Evolutionary conservation across 2,888 invertebrate species (phyloP), one percentile per base, ranked within the genome.

Genomic region (Apomyelois bistriatella): DNA sequence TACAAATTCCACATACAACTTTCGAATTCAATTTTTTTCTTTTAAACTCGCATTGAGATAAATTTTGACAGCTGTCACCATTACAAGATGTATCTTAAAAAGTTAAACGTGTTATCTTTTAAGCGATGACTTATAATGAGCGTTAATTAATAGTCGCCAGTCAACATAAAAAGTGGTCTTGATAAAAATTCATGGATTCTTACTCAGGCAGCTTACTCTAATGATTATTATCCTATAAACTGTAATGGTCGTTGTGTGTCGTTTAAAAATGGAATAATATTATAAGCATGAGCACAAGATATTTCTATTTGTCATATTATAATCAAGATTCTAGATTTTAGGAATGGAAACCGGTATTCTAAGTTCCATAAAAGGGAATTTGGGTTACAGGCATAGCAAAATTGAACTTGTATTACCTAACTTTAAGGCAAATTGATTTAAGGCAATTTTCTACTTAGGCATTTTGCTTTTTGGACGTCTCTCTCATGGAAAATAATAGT

Each of bases 41-140:
- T 38, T 12, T 28, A 9, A 41, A 15, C 13, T 30, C 1, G 13
- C 30, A 13, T 43, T 46, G 16, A 32, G 46, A 32, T 32, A 46
- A 46, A 35, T 46, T 46, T 46, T 46, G 46, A 46, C 46, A 46
- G 46, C 46, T 46, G 46, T 46, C 46, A 32, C 46, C 32, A 5
- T 32, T 15, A 46, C 32, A 32, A 46, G 32, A 32, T 46, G 10
- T 13, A 12, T 38, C 13, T 43, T 22, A 43, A 43, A 30, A 32
- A 32, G 8, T 30, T 12, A 13, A 32, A 32, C 32, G 32, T 46
- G 32, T 46, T 32, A 16, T 46, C 32, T 32, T 15, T 32, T 28
- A 43, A 46, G 46, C 46, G 46, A 46, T 32, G 46, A 13, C 32
- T 46, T 32, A 10, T 32, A 32, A 46, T 32, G 15, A 32, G 46